Percentiles rank a stretch among this genome's conserved stretches.
Evolutionary conservation across 2,113 vertebrate species (phyloP).

Genomic region (Petroica traversi): DNA sequence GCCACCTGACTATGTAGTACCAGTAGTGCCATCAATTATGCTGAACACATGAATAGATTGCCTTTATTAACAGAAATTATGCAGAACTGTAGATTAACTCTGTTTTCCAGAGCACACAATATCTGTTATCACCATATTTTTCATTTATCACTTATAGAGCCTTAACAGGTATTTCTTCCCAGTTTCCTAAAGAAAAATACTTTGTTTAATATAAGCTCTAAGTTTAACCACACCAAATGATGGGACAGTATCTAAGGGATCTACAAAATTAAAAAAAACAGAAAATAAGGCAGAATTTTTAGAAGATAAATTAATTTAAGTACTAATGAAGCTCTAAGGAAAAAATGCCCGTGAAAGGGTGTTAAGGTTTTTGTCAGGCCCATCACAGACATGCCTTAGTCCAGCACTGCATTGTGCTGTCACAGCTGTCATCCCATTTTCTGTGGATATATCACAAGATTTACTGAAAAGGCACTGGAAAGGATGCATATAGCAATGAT

Average conservation of each 20-base stretch:
- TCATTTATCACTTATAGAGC: not conserved
- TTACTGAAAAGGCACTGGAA: not conserved
- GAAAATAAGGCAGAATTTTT: not conserved
- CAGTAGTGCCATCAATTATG: not conserved
- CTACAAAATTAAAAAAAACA: not conserved
- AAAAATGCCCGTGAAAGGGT: not conserved
- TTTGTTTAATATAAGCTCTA: not conserved
- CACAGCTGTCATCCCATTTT: not conserved
- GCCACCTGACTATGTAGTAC: not conserved
- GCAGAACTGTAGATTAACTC: not conserved
- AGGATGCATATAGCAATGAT: not conserved
- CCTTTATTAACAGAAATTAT: not conserved
- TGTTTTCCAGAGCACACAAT: not conserved
- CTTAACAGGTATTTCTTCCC: not conserved
- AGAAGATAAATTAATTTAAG: not conserved
- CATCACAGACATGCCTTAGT: not conserved
- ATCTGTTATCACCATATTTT: not conserved
- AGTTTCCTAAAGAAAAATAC: not conserved
- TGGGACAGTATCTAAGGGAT: not conserved
- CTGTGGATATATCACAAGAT: not conserved
- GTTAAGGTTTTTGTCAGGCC: not conserved
- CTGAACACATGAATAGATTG: not conserved
- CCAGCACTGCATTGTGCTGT: not conserved
- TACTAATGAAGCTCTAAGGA: not conserved
- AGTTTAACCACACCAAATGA: not conserved